phyloP scores from a whole-genome alignment of 2,888 invertebrate species.

The Myopa tessellatipennis region DNA sequence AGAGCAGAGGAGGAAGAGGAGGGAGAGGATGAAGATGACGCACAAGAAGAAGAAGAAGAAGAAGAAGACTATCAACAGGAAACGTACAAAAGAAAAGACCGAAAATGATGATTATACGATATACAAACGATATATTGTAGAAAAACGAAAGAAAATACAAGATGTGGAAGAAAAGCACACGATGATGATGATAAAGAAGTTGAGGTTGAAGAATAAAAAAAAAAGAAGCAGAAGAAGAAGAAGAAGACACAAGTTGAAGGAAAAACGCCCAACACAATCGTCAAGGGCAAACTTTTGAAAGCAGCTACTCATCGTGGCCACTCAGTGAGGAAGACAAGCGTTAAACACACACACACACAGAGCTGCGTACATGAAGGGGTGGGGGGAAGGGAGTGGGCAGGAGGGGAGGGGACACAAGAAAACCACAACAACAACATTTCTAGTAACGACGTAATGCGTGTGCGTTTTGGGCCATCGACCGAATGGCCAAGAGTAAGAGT shows the following conservation, averaged over 20 bases:
- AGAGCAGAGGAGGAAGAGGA: too few relatives aligned
- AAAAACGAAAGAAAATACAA: too few relatives aligned
- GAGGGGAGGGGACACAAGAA: not conserved
- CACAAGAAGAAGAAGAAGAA: too few relatives aligned
- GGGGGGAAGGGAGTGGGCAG: not conserved
- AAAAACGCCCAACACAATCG: not conserved
- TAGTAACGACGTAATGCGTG: not conserved
- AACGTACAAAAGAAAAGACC: too few relatives aligned
- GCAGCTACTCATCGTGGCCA: not conserved
- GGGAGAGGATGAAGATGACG: too few relatives aligned
- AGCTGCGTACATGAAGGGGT: not conserved
- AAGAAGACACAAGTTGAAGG: not conserved
- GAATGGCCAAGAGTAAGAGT: conserved; percentile 38
- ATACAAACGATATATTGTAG: too few relatives aligned
- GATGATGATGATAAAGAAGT: too few relatives aligned
- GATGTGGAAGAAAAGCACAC: too few relatives aligned
- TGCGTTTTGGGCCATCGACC: conserved; percentile 27
- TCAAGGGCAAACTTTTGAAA: not conserved
- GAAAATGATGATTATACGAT: too few relatives aligned
- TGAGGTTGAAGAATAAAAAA: too few relatives aligned
- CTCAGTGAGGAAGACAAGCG: not conserved
- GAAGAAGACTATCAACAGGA: too few relatives aligned
- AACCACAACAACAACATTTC: not conserved
- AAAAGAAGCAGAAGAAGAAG: too few relatives aligned
- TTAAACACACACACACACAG: not conserved